Evolutionary conservation across 2,888 invertebrate genomes (phyloP).

Genomic region (Amblyjoppa fuscipennis): DNA sequence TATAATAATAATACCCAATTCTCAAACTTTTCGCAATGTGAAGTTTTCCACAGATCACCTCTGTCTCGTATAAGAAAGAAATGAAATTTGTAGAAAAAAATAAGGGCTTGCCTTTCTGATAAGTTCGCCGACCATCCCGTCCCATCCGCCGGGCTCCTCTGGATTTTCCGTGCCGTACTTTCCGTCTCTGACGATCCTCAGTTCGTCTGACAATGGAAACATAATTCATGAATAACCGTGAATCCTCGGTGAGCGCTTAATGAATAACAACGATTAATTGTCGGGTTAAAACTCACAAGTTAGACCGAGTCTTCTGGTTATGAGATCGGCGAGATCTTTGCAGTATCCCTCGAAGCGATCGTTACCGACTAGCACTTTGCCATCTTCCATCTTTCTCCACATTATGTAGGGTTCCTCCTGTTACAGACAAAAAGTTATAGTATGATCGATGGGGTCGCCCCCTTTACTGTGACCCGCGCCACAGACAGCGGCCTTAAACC

Average conservation of each 20-base stretch:
- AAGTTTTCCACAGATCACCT: background rate
- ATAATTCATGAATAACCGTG: constrained; percentile 11
- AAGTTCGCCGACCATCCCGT: constrained; percentile 95
- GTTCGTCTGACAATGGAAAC: constrained; percentile 89
- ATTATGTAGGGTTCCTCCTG: constrained; percentile 96
- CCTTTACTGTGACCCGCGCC: constrained; percentile 8
- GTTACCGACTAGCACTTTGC: constrained; percentile 89
- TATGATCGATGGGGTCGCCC: constrained; percentile 48
- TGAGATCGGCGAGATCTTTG: constrained; percentile 94
- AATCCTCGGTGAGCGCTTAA: background rate
- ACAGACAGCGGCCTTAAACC: constrained; percentile 25
- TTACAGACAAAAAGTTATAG: constrained; percentile 70
- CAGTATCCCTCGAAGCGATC: constrained; percentile 96
- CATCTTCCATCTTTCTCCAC: constrained; percentile 89
- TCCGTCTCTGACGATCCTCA: constrained; percentile 94
- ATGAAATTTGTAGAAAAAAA: background rate
- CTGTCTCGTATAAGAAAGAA: background rate
- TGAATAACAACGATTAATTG: background rate
- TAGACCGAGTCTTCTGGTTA: constrained; percentile 92
- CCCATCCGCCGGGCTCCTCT: constrained; percentile 92
- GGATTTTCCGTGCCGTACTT: constrained; percentile 93
- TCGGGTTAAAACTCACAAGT: constrained; percentile 89
- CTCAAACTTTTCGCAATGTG: background rate
- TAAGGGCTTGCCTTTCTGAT: constrained; percentile 91
- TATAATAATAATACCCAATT: background rate